Conservation (phyloP, 1,140 invertebrate genomes). For the Nasonia longicornis region DNA sequence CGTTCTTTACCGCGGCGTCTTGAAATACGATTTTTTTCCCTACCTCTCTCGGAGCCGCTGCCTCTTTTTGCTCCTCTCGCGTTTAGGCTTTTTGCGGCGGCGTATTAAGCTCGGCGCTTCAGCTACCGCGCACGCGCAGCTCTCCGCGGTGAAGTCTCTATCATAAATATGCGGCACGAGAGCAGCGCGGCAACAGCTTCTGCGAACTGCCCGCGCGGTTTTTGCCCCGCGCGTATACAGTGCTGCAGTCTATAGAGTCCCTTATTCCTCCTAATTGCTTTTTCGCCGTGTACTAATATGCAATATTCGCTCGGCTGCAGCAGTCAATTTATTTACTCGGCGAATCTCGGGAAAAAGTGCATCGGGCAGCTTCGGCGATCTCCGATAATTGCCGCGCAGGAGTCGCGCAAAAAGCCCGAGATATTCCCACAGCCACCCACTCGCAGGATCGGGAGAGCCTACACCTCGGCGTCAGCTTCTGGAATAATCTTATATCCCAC, state of each 20-base stretch:
- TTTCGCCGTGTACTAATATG: background rate
- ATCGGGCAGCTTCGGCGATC: background rate
- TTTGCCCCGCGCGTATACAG: background rate
- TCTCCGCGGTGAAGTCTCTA: slow-evolving; percentile 26
- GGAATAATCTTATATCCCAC: slow-evolving; percentile 17
- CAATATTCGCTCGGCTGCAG: background rate
- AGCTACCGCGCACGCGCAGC: slow-evolving; percentile 28
- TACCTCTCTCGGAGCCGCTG: background rate
- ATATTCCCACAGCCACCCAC: slow-evolving; percentile 35
- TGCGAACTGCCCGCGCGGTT: background rate
- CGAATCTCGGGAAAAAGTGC: background rate
- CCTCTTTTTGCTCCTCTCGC: slow-evolving; percentile 10
- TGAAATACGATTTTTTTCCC: slow-evolving; percentile 14
- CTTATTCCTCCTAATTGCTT: slow-evolving; percentile 1
- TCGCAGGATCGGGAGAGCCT: background rate
- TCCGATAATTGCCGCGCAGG: slow-evolving; percentile 15
- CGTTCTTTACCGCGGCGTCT: slow-evolving; percentile 16
- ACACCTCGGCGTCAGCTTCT: background rate
- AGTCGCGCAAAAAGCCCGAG: background rate
- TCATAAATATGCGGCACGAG: slow-evolving; percentile 26
- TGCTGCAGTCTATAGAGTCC: background rate
- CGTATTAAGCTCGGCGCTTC: slow-evolving; percentile 28
- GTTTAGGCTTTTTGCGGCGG: slow-evolving; percentile 32
- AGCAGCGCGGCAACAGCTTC: background rate
- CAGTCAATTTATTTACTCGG: no score